These are phyloP conservation scores for Formica exsecta DNA, from an alignment of 1,140 invertebrate species.

Conservation along the genomic window DNA sequence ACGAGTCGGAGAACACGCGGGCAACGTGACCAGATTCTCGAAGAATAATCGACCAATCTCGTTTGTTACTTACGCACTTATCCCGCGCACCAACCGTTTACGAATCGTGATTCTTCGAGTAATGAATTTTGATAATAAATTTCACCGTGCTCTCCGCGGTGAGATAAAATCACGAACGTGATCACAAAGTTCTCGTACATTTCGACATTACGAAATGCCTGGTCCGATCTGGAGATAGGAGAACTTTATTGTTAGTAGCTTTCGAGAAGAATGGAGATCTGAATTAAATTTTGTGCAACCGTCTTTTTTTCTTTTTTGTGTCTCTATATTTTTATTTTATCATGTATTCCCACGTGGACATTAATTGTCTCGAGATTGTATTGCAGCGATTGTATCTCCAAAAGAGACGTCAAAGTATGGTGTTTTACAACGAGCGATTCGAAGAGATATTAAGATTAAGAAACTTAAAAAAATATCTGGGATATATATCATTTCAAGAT, in stretches of 20 bases:
- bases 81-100: conserved; percentile 23
- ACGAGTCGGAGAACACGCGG: conserved; percentile 24
- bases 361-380: conserved; percentile 6
- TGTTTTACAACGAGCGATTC: background rate
- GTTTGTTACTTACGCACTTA: conserved; percentile 36
- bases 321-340: conserved; percentile 6
- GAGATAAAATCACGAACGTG: conserved; percentile 27
- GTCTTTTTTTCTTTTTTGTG: background rate
- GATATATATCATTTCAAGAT: background rate
- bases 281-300: background rate
- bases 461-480: background rate
- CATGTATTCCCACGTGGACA: background rate
- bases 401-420: background rate
- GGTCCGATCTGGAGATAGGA: background rate
- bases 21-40: conserved; percentile 37
- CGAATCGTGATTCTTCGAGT: background rate
- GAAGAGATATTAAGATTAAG: background rate
- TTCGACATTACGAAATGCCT: conserved; percentile 28
- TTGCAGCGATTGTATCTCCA: background rate
- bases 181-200: conserved; percentile 5
- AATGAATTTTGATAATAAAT: conserved; percentile 21
- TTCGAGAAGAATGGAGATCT: background rate
- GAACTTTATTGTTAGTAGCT: background rate
- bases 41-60: conserved; percentile 35
- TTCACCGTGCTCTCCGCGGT: background rate